phyloP scores from a whole-genome alignment of 2,113 vertebrate genomes.

The Felis chaus region DNA sequence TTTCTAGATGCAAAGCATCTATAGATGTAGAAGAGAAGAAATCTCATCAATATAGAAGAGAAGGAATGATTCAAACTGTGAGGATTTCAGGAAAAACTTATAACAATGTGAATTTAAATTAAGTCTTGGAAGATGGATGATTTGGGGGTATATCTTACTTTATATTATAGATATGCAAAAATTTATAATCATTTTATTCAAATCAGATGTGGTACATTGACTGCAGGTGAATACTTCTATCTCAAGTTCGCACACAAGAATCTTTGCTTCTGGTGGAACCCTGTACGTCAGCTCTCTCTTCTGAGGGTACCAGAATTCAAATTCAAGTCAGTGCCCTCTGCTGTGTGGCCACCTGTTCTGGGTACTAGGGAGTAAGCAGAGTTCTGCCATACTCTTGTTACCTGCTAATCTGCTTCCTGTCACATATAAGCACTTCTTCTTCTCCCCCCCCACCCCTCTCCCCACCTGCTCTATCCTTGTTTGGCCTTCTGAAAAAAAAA shows the following conservation, averaged over 20 bases:
- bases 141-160: neutral
- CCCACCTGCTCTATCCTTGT: neutral
- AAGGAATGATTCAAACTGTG: neutral
- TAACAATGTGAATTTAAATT: neutral
- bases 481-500: neutral
- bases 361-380: neutral
- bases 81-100: neutral
- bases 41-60: neutral
- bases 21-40: neutral
- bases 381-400: neutral
- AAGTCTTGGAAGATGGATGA: neutral
- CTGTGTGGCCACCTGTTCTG: rapidly evolving
- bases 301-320: neutral
- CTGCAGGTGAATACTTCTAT: neutral
- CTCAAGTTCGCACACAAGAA: neutral
- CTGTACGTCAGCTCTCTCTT: neutral
- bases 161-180: neutral
- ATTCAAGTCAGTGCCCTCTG: neutral
- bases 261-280: neutral
- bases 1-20: neutral
- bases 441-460: neutral
- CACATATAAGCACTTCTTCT: too few species aligned
- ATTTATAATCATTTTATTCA: neutral
- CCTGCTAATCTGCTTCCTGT: neutral
- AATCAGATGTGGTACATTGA: neutral